phyloP scores from a whole-genome alignment of 1,140 invertebrate genomes.

The Brachionus manjavacas region DNA sequence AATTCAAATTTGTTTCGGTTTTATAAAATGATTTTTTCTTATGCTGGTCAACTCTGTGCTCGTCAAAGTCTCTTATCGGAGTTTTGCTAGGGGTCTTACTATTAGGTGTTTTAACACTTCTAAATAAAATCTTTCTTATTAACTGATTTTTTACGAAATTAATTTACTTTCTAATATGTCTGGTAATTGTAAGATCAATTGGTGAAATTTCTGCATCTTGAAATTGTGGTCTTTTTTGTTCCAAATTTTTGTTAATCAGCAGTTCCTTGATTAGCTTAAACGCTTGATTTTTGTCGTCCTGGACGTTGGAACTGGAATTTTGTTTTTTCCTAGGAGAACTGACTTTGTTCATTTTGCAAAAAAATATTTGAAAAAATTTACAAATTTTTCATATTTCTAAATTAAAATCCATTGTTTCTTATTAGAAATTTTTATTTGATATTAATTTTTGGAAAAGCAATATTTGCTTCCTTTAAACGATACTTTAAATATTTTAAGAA shows the following conservation, averaged over 20 bases:
- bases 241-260: not conserved
- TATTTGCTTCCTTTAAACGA: not conserved
- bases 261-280: slow-evolving; percentile 1
- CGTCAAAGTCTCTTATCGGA: not conserved
- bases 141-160: not conserved
- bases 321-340: not conserved
- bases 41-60: not conserved
- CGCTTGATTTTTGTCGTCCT: not conserved
- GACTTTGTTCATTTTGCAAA: slow-evolving; percentile 1
- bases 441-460: not conserved
- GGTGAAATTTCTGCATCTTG: not conserved
- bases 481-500: not conserved
- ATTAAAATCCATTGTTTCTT: not conserved
- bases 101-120: not conserved
- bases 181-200: not conserved
- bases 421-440: not conserved
- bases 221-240: not conserved
- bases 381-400: not conserved
- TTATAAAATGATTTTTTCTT: not conserved
- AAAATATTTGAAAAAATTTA: not conserved
- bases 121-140: not conserved
- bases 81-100: not conserved
- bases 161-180: not conserved
- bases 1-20: not conserved
- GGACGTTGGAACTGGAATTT: not conserved